Evolutionary conservation across 2,113 vertebrate species (phyloP), one percentile per base, ranked within the genome.

Genomic region (Actenoides lindsayi): DNA sequence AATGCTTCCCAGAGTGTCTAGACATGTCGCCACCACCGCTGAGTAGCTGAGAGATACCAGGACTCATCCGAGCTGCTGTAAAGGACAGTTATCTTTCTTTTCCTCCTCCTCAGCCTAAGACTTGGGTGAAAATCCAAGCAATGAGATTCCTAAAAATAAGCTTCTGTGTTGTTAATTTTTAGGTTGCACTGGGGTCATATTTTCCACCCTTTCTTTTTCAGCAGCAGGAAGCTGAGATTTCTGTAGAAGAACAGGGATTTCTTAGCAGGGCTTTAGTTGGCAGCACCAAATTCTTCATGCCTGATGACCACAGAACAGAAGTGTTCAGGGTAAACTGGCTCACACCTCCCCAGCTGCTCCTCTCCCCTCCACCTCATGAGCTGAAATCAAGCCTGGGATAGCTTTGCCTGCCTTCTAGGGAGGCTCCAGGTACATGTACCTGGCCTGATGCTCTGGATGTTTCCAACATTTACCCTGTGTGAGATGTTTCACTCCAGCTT

Each of bases 1-100:
- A 96, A 93, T 54, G 59, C 53, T 97, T 96, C 96, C 96, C 95
- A 79, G 83, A 93, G 86, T 10, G 90, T 97, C 96, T 95, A 95
- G 94, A 95, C 96, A 6, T 87, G 86, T 84, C 51, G 30, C 90
- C 94, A 90, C 90, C 77, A 60, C 71, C 42, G 4, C 73, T 5
- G 31, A 91, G 70, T 41, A 80, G 63, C 53, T 5, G 24, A 57
- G 37, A 91, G 92, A 86, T 78, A 83, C 51, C 73, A 78, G 59
- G 37, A 42, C 62, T 91, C 90, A 89, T 39, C 62, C 2, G 13
- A 81, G 69, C 33, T 82, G n/a, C 37, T 85, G 59, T 59, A 41
- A 69, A 89, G 31, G 57, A 11, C 76, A 91, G 42, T 77, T 78
- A 42, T 73, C 68, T 53, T 18, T n/a, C 59, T 85, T 9, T 33